Base-by-base conservation (phyloP, 2,797 vertebrate species). In the Micromesistius poutassou region DNA sequence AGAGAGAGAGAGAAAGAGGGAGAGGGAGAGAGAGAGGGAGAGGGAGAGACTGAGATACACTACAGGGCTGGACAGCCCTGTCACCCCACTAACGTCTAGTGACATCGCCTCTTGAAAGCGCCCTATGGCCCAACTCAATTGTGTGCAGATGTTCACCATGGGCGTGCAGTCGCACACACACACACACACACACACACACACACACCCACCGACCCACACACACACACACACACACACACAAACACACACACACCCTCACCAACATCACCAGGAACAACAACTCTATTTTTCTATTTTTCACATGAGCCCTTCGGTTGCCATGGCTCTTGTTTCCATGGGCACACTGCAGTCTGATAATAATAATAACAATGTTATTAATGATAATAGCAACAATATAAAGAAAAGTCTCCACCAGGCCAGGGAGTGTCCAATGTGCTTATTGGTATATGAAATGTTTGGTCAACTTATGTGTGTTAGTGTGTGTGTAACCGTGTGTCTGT, bases 271-370 rank as follows among this genome's bases (percentile, higher is more conserved):
- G 9, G 42, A 66, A 46, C 76, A 77, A 71, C 31, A 80, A 35
- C 77, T 73, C 81, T 81, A 81, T 78, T 75, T 76, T 79, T 86
- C 85, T 89, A 86, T 91, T 90, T 91, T 89, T 90, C 86, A 50
- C 46, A 91, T 87, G 82, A 87, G 88, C 79, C 81, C 72, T 83
- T 81, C 73, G 68, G 90, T 93, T 92, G 88, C 94, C 94, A 93
- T 91, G 95, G 93, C 92, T 94, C 94, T 93, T 83, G 92, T 95
- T 94, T 90, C 94, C 86, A 91, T 94, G 93, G 93, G 87, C 91
- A 94, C 94, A n/a, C 90, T 85, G 89, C 89, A 83, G 78, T 88
- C 87, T 87, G 87, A 92, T 85, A 55, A 55, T 55, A 55, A 55
- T 55, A 55, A 55, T 55, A 55, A 55, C 19, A 55, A 55, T 55